These are phyloP conservation scores for Alouatta palliata DNA, from an alignment of 2,113 vertebrate genomes.

Conservation along the genomic window DNA sequence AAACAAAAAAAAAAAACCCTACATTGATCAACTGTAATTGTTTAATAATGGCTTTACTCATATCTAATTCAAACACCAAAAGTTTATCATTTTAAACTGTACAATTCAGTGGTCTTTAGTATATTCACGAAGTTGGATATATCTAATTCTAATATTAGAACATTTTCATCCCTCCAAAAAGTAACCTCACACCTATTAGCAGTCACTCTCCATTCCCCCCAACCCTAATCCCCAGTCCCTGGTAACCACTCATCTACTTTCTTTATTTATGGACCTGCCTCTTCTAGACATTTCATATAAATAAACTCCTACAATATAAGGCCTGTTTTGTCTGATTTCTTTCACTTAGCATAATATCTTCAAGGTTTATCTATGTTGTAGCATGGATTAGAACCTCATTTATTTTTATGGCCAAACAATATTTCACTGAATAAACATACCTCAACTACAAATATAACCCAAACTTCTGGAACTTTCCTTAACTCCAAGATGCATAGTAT, in stretches of 20 bases:
- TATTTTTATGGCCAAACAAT: constrained; percentile 42
- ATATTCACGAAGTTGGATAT: background rate
- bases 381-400: constrained; percentile 24
- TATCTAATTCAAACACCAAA: constrained; percentile 26
- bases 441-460: constrained; percentile 26
- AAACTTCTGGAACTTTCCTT: constrained; percentile 35
- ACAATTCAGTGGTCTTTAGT: background rate
- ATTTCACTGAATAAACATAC: background rate
- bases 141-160: constrained; percentile 2
- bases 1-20: too few species aligned
- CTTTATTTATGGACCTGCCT: background rate
- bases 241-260: constrained; percentile 11
- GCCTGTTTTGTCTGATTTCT: constrained; percentile 12
- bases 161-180: constrained; percentile 4
- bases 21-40: background rate
- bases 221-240: background rate
- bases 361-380: background rate
- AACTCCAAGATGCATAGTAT: background rate
- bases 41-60: constrained; percentile 31
- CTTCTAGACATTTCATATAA: constrained; percentile 27
- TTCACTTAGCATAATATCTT: constrained; percentile 25
- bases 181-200: background rate
- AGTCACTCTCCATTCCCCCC: background rate
- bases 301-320: background rate
- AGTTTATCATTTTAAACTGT: constrained; percentile 1